Evolutionary conservation across 2,113 vertebrate genomes (phyloP), one percentile per base, ranked within the genome.

Genomic region (Oryzias javanicus): DNA sequence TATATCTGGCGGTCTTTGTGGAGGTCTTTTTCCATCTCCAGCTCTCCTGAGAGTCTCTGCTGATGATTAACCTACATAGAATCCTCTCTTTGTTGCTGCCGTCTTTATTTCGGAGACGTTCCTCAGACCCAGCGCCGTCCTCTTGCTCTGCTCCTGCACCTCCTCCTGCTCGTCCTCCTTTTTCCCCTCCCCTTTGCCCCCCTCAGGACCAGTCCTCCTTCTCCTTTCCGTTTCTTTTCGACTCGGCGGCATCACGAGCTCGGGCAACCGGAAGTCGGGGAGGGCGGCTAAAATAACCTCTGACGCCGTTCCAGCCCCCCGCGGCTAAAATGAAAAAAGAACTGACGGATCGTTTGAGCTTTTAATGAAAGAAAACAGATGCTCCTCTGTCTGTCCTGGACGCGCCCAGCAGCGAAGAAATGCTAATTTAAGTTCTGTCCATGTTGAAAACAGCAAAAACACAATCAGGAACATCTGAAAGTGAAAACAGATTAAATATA

Each of bases 61-160:
- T 49, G 57, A 35, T 60, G 70, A 81, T 73, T 78, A 75, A 71
- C 66, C 72, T 72, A 80, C 44, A 78, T 78, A 25, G 25, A 53
- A 68, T 63, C 35, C 49, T 44, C 60, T n/a, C 16, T 60, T 50
- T 20, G 14, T 14, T n/a, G 18, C 55, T 59, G 15, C 51, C n/a
- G 2, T 22, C 22, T 22, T 22, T 22, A 2, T 53, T 51, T 57
- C 57, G 27, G 1, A 56, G 58, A 35, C 10, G 53, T 55, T 74
- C 49, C 24, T 35, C 25, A 52, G 65, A 60, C 57, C 41, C 20
- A 50, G 19, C 14, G 45, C 58, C 19, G 24, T 70, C 77, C 60
- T 65, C 53, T 49, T 44, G 24, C 50, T 56, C 51, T 42, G 57
- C 51, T 75, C 67, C 64, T 3, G 60, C 49, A n/a, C 71, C 53